Base-by-base conservation (phyloP, 2,888 invertebrate species). In the Sussaba pulchella region DNA sequence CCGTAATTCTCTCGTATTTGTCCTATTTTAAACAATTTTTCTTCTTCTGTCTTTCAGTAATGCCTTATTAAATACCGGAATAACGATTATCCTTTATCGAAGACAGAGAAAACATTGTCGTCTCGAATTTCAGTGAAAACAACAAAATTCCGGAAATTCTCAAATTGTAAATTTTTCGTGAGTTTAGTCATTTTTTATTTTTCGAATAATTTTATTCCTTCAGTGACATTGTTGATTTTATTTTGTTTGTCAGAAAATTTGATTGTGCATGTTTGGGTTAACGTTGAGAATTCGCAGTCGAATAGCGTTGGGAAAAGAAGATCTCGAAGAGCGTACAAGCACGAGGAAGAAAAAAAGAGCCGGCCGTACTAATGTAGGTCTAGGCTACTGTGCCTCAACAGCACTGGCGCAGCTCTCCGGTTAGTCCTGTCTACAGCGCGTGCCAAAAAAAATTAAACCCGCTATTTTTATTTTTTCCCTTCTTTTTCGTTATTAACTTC, bases 301-400 rank as follows among this genome's bases (percentile, higher is more conserved):
- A 64, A 64, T 64, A n/a, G n/a, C 26, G 64, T 47, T 45, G n/a
- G n/a, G n/a, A n/a, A n/a, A n/a, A n/a, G n/a, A 43, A 14, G 26
- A 26, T 43, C 31, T 1, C 26, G 45, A 2, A 31, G 43, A 45
- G n/a, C 21, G 24, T 24, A 45, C 43, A 45, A 2, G 14, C 63
- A 63, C 43, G 63, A 63, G 63, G 63, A 39, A 59, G 31, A 24
- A 61, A 61, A n/a, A 21, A 31, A 19, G 61, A 19, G 45, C 14
- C 9, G 14, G 45, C 43, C 14, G 17, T 17, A 14, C 26, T 17
- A 31, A 36, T 64, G 47, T 64, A 64, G 45, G 45, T 64, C 64
- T 64, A 45, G 64, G 64, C 64, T 64, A 47, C 45, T 10, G 5
- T 43, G 61, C 21, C 41, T 12, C 21, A 14, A 19, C 61, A 17